phyloP scores from a whole-genome alignment of 2,888 invertebrate species.

The Ganaspis brasiliensis region DNA sequence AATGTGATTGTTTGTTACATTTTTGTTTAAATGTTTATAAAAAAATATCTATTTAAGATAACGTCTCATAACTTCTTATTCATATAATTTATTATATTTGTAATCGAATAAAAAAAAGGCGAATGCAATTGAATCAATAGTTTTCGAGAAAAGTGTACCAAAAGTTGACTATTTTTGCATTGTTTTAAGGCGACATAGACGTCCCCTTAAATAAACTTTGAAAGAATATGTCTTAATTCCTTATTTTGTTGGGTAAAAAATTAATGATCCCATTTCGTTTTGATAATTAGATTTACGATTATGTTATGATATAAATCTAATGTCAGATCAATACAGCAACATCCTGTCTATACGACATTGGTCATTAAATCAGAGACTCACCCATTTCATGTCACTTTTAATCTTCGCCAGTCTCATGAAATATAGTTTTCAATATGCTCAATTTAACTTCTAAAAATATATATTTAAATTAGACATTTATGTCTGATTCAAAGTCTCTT shows the following conservation, averaged over 20 bases:
- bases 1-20: background rate
- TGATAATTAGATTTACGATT: slow-evolving; percentile 20
- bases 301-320: slow-evolving; percentile 21
- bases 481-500: too few species aligned
- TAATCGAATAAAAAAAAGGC: background rate
- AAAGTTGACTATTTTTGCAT: too few species aligned
- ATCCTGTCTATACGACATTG: slow-evolving; percentile 24
- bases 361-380: slow-evolving; percentile 25
- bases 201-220: too few species aligned
- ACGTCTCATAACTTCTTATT: background rate
- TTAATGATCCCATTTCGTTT: background rate
- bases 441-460: too few species aligned
- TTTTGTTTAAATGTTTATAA: background rate
- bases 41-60: too few species aligned
- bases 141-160: too few species aligned
- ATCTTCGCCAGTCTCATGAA: background rate
- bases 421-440: background rate
- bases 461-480: too few species aligned
- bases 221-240: too few species aligned
- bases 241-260: too few species aligned
- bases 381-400: slow-evolving; percentile 27
- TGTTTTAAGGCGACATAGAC: too few species aligned
- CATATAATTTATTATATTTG: too few species aligned
- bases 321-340: slow-evolving; percentile 26
- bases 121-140: background rate